These are phyloP conservation scores for Odiellus spinosus DNA, from an alignment of 2,888 invertebrate genomes.

Conservation along the genomic window DNA sequence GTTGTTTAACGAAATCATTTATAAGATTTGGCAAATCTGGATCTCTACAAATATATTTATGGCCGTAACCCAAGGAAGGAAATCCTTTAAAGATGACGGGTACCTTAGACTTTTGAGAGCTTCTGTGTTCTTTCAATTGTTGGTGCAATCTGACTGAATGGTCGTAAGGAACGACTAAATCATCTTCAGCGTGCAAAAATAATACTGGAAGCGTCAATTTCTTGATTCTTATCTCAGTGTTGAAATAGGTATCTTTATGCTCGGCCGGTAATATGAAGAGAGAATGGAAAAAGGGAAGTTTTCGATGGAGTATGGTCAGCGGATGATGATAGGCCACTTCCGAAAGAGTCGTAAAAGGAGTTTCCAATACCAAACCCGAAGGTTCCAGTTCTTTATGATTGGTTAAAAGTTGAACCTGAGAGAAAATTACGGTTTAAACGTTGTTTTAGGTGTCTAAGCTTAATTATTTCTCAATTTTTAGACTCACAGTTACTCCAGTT, in stretches of 20 bases:
- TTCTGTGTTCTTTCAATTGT: conserved; percentile 20
- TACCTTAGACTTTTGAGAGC: conserved; percentile 52
- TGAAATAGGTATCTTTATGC: conserved; percentile 27
- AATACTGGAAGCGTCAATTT: conserved; percentile 52
- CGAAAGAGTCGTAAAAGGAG: conserved; percentile 79
- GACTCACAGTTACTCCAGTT: conserved; percentile 50
- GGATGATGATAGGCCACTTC: conserved; percentile 76
- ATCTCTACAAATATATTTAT: conserved; percentile 68
- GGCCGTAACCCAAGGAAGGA: conserved; percentile 44
- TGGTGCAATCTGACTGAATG: conserved; percentile 54
- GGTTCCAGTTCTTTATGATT: conserved; percentile 23
- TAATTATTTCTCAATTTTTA: conserved; percentile 43
- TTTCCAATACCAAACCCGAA: conserved; percentile 64
- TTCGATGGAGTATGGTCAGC: conserved; percentile 57
- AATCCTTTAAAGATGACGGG: too few relatives aligned
- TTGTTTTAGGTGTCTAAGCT: neutral
- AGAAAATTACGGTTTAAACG: conserved; percentile 24
- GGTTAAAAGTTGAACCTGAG: conserved; percentile 7
- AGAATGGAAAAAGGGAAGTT: conserved; percentile 67
- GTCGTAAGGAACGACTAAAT: conserved; percentile 61
- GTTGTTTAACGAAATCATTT: too few relatives aligned
- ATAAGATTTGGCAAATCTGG: conserved; percentile 51
- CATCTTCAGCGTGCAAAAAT: conserved; percentile 82
- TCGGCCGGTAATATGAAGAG: conserved; percentile 53
- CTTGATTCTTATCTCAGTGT: conserved; percentile 8